phyloP scores from a whole-genome alignment of 2,888 invertebrate species.

The Ashinkailepas kermadecensis region DNA sequence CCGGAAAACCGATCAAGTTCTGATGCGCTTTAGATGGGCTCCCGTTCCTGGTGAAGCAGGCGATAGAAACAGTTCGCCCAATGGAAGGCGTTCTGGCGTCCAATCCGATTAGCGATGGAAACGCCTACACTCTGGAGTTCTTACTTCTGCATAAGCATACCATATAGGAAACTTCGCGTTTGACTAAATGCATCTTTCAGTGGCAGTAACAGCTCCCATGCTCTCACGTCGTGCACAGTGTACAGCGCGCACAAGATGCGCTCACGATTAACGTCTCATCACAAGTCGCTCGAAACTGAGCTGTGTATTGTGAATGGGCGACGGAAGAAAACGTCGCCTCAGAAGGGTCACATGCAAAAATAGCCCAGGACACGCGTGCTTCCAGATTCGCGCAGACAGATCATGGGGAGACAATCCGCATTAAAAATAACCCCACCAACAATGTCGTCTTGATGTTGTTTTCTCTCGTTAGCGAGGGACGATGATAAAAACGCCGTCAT shows the following conservation, averaged over 20 bases:
- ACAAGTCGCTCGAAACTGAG: neutral
- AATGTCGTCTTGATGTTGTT: slow-evolving; percentile 21
- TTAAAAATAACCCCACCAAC: neutral
- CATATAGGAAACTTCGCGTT: no score
- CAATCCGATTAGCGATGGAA: no score
- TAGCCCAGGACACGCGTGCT: neutral
- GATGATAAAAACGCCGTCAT: neutral
- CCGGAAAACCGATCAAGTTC: neutral
- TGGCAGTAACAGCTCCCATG: no score
- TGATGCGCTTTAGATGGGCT: neutral
- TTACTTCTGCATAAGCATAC: no score
- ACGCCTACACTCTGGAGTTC: no score
- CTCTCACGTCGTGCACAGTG: no score
- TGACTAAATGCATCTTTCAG: no score
- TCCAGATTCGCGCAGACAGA: neutral
- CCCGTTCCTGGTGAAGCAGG: no score
- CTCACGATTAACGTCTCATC: neutral
- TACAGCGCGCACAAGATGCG: neutral
- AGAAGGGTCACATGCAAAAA: neutral
- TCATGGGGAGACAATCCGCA: slow-evolving; percentile 5
- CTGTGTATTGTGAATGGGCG: no score
- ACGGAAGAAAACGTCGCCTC: neutral
- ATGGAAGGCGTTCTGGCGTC: neutral
- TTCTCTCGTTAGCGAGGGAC: neutral
- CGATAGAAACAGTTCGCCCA: no score